phyloP scores from a whole-genome alignment of 2,888 invertebrate species.

The Oeneis ivallda region DNA sequence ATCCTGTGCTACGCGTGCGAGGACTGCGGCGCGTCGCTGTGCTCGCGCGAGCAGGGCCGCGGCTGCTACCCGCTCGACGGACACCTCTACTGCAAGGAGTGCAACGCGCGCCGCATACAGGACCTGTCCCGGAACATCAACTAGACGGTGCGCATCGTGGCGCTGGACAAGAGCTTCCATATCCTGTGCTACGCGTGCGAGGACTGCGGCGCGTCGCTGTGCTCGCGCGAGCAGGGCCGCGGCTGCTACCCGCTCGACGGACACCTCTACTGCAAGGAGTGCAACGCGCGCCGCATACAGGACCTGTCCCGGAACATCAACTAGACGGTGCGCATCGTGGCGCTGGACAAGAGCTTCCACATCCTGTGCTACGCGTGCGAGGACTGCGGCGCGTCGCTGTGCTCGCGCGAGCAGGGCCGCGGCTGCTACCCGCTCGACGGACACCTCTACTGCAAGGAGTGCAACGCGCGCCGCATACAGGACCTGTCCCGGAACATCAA shows the following conservation, averaged over 20 bases:
- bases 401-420: slow-evolving; percentile 95
- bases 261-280: slow-evolving; percentile 96
- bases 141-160: slow-evolving; percentile 97
- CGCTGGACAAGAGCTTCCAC: slow-evolving; percentile 98
- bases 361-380: slow-evolving; percentile 97
- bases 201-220: slow-evolving; percentile 95
- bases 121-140: slow-evolving; percentile 87
- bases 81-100: slow-evolving; percentile 96
- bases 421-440: slow-evolving; percentile 98
- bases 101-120: slow-evolving; percentile 96
- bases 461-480: slow-evolving; percentile 96
- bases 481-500: slow-evolving; percentile 87
- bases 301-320: slow-evolving; percentile 87
- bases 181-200: slow-evolving; percentile 97
- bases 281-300: slow-evolving; percentile 96
- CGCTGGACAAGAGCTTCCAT: slow-evolving; percentile 98
- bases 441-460: slow-evolving; percentile 96
- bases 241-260: slow-evolving; percentile 98
- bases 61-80: slow-evolving; percentile 98
- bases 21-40: slow-evolving; percentile 95
- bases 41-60: slow-evolving; percentile 95
- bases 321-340: slow-evolving; percentile 97
- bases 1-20: slow-evolving; percentile 97
- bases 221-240: slow-evolving; percentile 95
- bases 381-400: slow-evolving; percentile 95